Base-by-base conservation (phyloP, 2,888 invertebrate species). In the Apeira syringaria region DNA sequence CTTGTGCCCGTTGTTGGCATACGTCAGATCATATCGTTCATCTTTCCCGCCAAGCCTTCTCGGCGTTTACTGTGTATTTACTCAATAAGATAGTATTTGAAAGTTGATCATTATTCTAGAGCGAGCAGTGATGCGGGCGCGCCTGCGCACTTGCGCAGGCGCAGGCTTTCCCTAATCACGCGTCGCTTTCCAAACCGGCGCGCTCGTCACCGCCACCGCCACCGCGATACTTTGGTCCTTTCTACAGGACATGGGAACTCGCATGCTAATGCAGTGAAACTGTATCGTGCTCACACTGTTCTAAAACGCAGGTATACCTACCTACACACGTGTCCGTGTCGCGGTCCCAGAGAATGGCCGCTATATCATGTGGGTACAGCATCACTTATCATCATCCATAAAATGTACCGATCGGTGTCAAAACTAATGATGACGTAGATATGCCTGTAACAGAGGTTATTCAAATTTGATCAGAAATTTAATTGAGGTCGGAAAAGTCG, bases 101-200 rank as follows among this genome's bases (percentile, higher is more conserved):
- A 59, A 59, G 54, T 47, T 48, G 48, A 56, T 59, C 56, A 51
- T 56, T 56, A 59, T 57, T 53, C 56, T 43, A 40, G 37, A 30
- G 53, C 33, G 40, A 35, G 28, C 34, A n/a, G 43, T 17, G 27
- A 26, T 37, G 2, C 1, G 24, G 29, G 29, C 17, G 9, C 40
- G 33, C 27, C 10, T 20, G 22, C 26, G 32, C 33, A 9, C 20
- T 3, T 2, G 24, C 20, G 20, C 20, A 5, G 35, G 8, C 31
- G 31, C 28, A 37, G 40, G 47, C 47, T 48, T 50, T 53, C 48
- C 47, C 50, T 51, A 31, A 40, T 53, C 56, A 50, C 56, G 50
- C 36, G 44, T 20, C 54, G 44, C 48, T 53, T 56, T 49, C 52
- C 47, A 51, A 44, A 47, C 45, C 17, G 35, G 22, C 38, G 29